phyloP scores from a whole-genome alignment of 2,113 vertebrate species.

The rabbit (Oryctolagus cuniculus) region mOryCun1.1 NC_091447.1:14688501-14689000 shows the following conservation, averaged over 20 bases:
- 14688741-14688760: background rate
- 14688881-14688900: background rate
- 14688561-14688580: background rate
- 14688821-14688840: background rate
- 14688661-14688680: background rate
- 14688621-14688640: background rate
- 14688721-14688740: background rate
- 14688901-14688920: background rate
- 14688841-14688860: background rate
- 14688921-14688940: background rate
- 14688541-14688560: background rate
- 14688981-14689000: conserved; percentile 18
- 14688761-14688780: background rate
- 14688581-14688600: background rate
- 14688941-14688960: conserved; percentile 12
- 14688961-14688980: background rate
- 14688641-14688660: background rate
- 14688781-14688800: background rate
- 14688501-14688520: background rate
- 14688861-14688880: background rate
- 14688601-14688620: background rate
- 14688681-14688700: background rate
- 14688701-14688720: background rate
- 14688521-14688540: background rate
- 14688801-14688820: conserved; percentile 12